Conservation (phyloP, 2,797 vertebrate genomes). For the Kryptopterus vitreolus region DNA sequence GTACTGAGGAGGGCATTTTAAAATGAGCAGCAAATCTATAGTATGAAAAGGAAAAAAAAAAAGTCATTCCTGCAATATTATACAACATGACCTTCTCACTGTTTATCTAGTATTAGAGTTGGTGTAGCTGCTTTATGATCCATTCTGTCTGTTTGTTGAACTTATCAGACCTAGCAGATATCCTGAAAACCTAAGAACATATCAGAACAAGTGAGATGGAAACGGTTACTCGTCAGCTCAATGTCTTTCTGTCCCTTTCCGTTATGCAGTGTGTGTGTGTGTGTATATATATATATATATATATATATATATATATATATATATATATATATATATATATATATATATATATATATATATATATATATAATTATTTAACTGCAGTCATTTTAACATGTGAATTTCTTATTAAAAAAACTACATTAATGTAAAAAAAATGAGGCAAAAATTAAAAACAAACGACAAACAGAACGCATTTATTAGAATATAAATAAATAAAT, state of each 20-base stretch:
- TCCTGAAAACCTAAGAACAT: slow-evolving; percentile 58
- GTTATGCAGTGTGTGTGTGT: slow-evolving; percentile 19
- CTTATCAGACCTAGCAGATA: slow-evolving; percentile 74
- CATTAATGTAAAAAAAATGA: too few species aligned
- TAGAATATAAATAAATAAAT: too few species aligned
- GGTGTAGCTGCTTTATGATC: slow-evolving; percentile 53
- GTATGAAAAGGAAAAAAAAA: background rate
- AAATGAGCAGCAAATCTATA: slow-evolving; percentile 53
- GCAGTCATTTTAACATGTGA: too few species aligned
- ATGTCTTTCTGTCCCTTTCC: slow-evolving; percentile 32
- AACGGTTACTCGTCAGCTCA: slow-evolving; percentile 64
- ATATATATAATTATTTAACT: too few species aligned
- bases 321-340: too few species aligned
- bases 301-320: too few species aligned
- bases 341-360: too few species aligned
- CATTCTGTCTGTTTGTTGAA: slow-evolving; percentile 35
- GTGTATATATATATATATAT: too few species aligned
- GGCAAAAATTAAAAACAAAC: too few species aligned
- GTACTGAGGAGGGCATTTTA: slow-evolving; percentile 52
- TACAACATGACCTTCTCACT: background rate
- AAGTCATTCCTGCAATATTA: background rate
- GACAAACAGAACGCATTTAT: too few species aligned
- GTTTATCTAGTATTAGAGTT: background rate
- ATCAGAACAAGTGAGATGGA: slow-evolving; percentile 65
- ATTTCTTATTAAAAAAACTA: too few species aligned